Evolutionary conservation across 2,797 vertebrate species (phyloP), one percentile per base, ranked within the genome.

Genomic region (Characodon lateralis): DNA sequence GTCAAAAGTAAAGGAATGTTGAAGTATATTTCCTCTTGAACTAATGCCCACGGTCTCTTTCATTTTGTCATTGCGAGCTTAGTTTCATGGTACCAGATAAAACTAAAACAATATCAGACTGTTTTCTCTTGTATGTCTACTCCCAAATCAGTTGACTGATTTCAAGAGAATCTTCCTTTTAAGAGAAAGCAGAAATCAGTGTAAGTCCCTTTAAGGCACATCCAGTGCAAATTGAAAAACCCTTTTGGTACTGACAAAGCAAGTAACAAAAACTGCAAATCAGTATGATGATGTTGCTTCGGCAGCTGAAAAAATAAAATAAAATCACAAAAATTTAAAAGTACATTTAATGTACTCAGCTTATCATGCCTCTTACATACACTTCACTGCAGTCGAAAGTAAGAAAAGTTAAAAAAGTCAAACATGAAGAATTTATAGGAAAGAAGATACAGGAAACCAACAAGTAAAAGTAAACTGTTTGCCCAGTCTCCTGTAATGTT

Each of bases 181-280:
- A 79, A 89, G 74, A 84, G 75, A 90, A 85, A 78, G 89, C 12
- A 70, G 85, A 87, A 86, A 91, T 91, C 84, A 81, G 86, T 91
- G 88, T 90, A 90, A 91, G 92, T 94, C 91, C 78, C 91, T 89
- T 91, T 93, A 96, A 96, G 96, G 96, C 95, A 96, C 95, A 91
- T 95, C 93, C 93, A 92, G 93, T 92, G 93, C 91, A 90, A 91
- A 92, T 88, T 92, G 85, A 83, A 91, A 93, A 93, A 95, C 84
- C 92, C 83, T 90, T 91, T 92, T 88, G 90, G 83, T 91, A 84
- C 87, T 90, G 89, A 84, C 85, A 80, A 89, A 89, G 79, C 92
- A 90, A 85, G 73, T 69, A 71, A 89, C 75, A 86, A 86, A 88
- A 89, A 91, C 51, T 72, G 90, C 90, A 93, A 94, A 95, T 95